These are phyloP conservation scores for Melieria picta DNA, from an alignment of 2,888 invertebrate species.

Conservation along the genomic window DNA sequence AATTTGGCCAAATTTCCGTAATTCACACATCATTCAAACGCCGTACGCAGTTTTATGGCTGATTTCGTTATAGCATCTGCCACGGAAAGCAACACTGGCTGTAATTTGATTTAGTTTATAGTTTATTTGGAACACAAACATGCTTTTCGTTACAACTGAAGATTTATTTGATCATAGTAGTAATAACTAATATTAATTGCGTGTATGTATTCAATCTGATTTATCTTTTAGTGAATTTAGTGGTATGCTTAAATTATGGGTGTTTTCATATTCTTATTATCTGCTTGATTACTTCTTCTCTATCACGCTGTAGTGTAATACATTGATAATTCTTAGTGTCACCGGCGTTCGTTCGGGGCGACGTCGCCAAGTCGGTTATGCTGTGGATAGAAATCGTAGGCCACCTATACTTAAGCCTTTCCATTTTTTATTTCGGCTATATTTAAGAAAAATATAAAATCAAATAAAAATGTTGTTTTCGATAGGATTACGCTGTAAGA, in stretches of 20 bases:
- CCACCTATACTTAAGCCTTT: slow-evolving; percentile 34
- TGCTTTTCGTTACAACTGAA: slow-evolving; percentile 17
- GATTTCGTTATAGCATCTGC: too few relatives aligned
- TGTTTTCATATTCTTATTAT: slow-evolving; percentile 16
- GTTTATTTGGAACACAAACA: too few relatives aligned
- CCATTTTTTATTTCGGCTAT: slow-evolving; percentile 43
- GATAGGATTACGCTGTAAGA: slow-evolving; percentile 60
- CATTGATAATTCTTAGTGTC: too few relatives aligned
- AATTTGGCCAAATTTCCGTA: too few relatives aligned
- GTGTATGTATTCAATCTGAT: not conserved
- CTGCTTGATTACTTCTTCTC: not conserved
- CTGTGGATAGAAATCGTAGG: slow-evolving; percentile 10
- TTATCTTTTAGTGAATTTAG: not conserved
- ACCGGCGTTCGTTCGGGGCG: too few relatives aligned
- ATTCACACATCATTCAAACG: too few relatives aligned
- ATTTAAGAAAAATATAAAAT: slow-evolving; percentile 36
- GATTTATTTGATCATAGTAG: slow-evolving; percentile 13
- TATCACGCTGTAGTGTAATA: too few relatives aligned
- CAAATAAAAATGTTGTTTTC: slow-evolving; percentile 37
- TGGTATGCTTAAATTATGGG: slow-evolving; percentile 22
- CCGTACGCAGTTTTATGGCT: too few relatives aligned
- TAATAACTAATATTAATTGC: slow-evolving; percentile 17
- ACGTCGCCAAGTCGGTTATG: too few relatives aligned
- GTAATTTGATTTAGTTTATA: too few relatives aligned
- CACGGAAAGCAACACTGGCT: too few relatives aligned